A percentile compares a stretch with the other conserved stretches of the same genome.
Evolutionary conservation across 2,113 vertebrate species (phyloP).

Genomic region (Cyanistes caeruleus): DNA sequence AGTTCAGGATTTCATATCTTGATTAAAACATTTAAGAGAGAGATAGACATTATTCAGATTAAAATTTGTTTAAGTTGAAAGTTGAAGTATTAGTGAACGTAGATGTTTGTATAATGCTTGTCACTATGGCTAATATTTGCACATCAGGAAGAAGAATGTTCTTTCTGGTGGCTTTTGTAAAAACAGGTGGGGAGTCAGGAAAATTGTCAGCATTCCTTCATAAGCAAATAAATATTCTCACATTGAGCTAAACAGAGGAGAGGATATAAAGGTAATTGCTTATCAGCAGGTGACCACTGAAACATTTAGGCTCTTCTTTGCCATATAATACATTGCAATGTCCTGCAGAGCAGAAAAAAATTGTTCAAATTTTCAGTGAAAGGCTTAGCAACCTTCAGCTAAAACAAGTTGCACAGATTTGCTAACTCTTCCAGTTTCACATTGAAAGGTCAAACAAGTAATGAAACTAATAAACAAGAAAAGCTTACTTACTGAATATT

Average conservation of each 20-base stretch:
- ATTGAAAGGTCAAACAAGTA: slow-evolving; percentile 24
- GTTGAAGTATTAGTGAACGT: neutral
- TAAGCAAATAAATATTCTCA: slow-evolving; percentile 35
- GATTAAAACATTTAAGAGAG: neutral
- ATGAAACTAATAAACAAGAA: slow-evolving; percentile 25
- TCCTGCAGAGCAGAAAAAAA: neutral
- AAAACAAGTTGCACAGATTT: neutral
- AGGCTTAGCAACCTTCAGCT: neutral
- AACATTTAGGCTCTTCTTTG: slow-evolving; percentile 27
- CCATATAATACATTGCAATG: neutral
- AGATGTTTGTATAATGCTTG: neutral
- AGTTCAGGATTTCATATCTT: neutral
- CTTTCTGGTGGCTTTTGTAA: neutral
- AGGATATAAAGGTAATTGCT: slow-evolving; percentile 41
- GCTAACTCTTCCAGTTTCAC: neutral
- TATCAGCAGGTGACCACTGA: slow-evolving; percentile 19
- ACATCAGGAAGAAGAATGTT: neutral
- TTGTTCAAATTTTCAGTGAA: neutral
- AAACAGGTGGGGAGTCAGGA: neutral
- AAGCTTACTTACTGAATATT: neutral
- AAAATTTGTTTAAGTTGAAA: neutral
- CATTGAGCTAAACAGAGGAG: neutral
- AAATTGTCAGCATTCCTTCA: slow-evolving; percentile 1
- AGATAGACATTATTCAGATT: neutral
- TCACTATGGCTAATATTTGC: neutral